These are phyloP conservation scores for Mergus octosetaceus DNA, from an alignment of 2,797 vertebrate genomes.

Conservation along the genomic window DNA sequence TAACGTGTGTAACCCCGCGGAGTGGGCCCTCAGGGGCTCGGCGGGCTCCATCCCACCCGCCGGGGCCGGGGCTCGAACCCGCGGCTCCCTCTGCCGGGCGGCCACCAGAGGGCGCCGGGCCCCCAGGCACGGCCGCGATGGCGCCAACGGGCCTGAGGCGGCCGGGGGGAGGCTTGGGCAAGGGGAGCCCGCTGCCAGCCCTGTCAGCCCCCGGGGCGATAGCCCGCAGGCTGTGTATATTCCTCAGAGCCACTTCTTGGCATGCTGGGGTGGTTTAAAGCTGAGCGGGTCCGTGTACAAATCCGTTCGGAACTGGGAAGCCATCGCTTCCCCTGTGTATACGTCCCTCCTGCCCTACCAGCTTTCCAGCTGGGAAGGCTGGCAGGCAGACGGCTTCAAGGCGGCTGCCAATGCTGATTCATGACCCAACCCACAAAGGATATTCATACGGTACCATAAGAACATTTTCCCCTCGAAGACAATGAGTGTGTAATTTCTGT, in stretches of 20 bases:
- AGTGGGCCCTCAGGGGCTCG: background rate
- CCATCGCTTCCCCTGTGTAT: conserved; percentile 42
- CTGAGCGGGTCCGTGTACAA: background rate
- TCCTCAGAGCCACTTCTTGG: conserved; percentile 17
- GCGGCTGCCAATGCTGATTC: conserved; percentile 68
- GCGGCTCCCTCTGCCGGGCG: rapidly evolving
- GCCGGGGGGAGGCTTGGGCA: too few relatives aligned
- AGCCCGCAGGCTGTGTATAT: background rate
- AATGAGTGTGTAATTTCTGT: conserved; percentile 61
- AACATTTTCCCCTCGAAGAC: conserved; percentile 31
- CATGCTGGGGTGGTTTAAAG: background rate
- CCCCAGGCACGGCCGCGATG: too few relatives aligned
- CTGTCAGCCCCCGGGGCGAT: too few relatives aligned
- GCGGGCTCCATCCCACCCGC: background rate
- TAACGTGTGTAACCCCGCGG: background rate
- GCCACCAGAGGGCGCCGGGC: too few relatives aligned
- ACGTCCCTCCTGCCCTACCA: conserved; percentile 1
- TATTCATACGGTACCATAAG: conserved; percentile 58
- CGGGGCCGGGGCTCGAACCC: background rate
- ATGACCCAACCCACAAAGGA: conserved; percentile 43
- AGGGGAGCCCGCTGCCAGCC: too few relatives aligned
- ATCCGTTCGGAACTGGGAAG: conserved; percentile 57
- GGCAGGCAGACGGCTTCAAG: conserved; percentile 43
- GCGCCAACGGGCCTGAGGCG: too few relatives aligned
- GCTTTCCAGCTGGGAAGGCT: conserved; percentile 72